Evolutionary conservation across 2,888 invertebrate species (phyloP).

Genomic region (Alloplasta piceator): DNA sequence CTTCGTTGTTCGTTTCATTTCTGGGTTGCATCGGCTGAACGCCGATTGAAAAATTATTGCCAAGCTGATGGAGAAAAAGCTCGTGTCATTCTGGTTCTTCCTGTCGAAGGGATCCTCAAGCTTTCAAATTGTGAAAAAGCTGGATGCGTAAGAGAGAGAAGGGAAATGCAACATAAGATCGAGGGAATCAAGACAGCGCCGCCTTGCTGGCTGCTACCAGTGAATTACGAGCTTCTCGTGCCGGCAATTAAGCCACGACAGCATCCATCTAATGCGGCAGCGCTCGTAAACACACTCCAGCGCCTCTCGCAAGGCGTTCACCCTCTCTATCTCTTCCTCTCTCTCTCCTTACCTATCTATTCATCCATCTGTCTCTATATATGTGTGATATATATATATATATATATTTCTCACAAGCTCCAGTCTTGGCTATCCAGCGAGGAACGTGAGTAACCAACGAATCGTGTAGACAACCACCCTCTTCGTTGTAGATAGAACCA

Average conservation of each 20-base stretch:
- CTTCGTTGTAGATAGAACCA: slow-evolving; percentile 22
- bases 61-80: background rate
- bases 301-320: slow-evolving; percentile 59
- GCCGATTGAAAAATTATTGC: slow-evolving; percentile 31
- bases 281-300: slow-evolving; percentile 76
- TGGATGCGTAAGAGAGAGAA: slow-evolving; percentile 5
- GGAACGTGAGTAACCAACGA: slow-evolving; percentile 50
- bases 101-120: slow-evolving; percentile 23
- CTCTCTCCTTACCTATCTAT: slow-evolving; percentile 19
- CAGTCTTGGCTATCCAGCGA: slow-evolving; percentile 32
- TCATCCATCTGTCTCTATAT: background rate
- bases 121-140: slow-evolving; percentile 13
- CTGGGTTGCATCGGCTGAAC: no score
- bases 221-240: slow-evolving; percentile 73
- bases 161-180: slow-evolving; percentile 32
- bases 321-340: slow-evolving; percentile 33
- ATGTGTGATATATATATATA: no score
- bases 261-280: slow-evolving; percentile 75
- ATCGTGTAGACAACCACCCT: slow-evolving; percentile 47
- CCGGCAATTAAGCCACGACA: slow-evolving; percentile 77
- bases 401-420: no score
- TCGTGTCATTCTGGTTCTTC: slow-evolving; percentile 1
- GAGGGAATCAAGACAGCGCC: slow-evolving; percentile 40
- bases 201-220: slow-evolving; percentile 65
- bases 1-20: no score